Base-by-base conservation (phyloP, 2,113 vertebrate species). In the Plecturocebus donacophilus region DNA sequence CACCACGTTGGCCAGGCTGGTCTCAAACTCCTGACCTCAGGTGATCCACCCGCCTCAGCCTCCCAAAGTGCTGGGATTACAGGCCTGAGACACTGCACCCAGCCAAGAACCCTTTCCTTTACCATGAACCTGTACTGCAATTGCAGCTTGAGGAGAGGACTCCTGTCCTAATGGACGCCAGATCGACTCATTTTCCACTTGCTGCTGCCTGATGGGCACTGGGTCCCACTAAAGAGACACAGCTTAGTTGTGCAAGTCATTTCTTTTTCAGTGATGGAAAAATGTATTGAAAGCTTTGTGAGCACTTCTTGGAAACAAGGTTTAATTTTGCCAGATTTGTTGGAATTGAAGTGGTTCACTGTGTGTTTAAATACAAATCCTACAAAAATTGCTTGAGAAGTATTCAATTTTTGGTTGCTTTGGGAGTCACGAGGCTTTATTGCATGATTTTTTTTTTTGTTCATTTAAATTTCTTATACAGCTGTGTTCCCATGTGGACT, bases 381-480 rank as follows among this genome's bases (percentile, higher is more conserved):
- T 93, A 85, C 81, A 94, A 91, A 96, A 97, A 89, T 94, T 94
- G 40, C 88, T 93, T 97, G 75, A 79, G 38, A 96, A 82, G 25
- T 49, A 58, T 86, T 94, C 91, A 88, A 40, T 95, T 98, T 87
- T 90, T 68, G 25, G 45, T 95, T 97, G 91, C 84, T 82, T 77
- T 90, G 90, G 84, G 95, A 90, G 70, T 94, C 98, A 96, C 1
- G 1, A 96, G 84, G 70, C 56, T 85, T 90, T 94, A 87, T 77
- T 92, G 92, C 90, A 76, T 95, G 93, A 61, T 76, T 93, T 89
- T 52, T 85, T 94, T 87, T 93, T 54, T 83, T 94, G 45, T 97
- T 96, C 85, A 64, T 85, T 94, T 96, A 84, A 96, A 83, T 97
- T 94, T 97, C 71, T 95, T 97, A 90, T 93, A 96, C 91, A 97